Conservation (phyloP, 2,113 vertebrate species). For the Edolisoma coerulescens region DNA sequence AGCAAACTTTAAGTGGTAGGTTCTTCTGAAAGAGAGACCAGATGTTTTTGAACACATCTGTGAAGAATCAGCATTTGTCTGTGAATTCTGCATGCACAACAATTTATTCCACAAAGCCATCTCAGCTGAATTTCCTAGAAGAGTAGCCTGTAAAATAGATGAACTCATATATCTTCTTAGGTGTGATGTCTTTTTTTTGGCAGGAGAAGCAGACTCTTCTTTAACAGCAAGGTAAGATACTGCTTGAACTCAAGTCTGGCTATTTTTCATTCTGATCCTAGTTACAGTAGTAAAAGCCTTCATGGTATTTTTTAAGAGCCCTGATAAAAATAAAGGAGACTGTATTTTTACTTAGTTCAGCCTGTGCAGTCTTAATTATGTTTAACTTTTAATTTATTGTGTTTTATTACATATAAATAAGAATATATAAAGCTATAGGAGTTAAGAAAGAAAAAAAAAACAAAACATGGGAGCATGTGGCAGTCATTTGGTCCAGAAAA, state of each 20-base stretch:
- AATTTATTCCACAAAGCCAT: slow-evolving; percentile 4
- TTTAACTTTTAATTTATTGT: neutral
- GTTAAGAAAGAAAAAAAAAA: neutral
- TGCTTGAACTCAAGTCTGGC: neutral
- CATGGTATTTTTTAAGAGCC: neutral
- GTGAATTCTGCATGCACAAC: neutral
- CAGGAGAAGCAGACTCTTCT: neutral
- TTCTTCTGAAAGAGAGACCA: neutral
- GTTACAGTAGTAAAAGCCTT: neutral
- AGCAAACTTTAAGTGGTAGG: neutral
- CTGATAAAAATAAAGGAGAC: neutral
- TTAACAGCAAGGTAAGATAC: neutral
- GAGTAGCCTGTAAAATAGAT: slow-evolving; percentile 27
- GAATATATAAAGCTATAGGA: neutral
- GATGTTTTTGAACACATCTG: slow-evolving; percentile 13
- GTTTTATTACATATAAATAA: neutral
- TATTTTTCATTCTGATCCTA: slow-evolving; percentile 2
- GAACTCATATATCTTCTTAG: slow-evolving; percentile 39
- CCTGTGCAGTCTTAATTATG: neutral
- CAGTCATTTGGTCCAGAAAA: neutral
- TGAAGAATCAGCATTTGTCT: slow-evolving; percentile 31
- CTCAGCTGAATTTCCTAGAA: slow-evolving; percentile 36
- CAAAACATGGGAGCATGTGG: neutral
- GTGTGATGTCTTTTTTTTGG: slow-evolving; percentile 9
- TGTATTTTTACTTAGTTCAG: neutral